Conservation (phyloP, 2,888 invertebrate species). For the Caenorhabditis afra region DNA sequence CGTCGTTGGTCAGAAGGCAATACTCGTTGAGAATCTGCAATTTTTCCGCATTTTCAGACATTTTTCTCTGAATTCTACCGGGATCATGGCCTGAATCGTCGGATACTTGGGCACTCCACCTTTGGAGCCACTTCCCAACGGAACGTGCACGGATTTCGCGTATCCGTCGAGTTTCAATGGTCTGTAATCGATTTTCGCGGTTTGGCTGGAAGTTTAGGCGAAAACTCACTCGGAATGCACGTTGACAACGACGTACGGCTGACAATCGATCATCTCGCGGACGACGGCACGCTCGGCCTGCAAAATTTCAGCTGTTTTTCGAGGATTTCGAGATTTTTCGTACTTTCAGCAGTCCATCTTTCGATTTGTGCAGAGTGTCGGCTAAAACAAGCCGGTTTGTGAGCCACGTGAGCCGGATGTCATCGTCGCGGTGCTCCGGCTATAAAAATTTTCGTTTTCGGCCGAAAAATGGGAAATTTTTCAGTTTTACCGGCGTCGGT, state of each 20-base stretch:
- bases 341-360: conserved; percentile 50
- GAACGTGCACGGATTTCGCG: conserved; percentile 58
- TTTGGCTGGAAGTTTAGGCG: not conserved
- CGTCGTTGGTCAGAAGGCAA: conserved; percentile 60
- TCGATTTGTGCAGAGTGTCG: conserved; percentile 54
- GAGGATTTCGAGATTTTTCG: not conserved
- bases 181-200: conserved; percentile 23
- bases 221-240: conserved; percentile 52
- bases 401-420: conserved; percentile 58
- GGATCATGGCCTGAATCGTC: conserved; percentile 39
- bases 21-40: conserved; percentile 59
- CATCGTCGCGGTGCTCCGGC: conserved; percentile 55
- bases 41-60: not conserved
- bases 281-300: conserved; percentile 54
- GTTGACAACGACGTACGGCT: conserved; percentile 61
- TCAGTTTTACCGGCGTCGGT: conserved; percentile 39
- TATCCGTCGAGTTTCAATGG: conserved; percentile 59
- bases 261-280: conserved; percentile 60
- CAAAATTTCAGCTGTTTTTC: conserved; percentile 10
- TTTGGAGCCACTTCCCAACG: conserved; percentile 37
- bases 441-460: conserved; percentile 13
- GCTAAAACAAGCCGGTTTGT: conserved; percentile 58
- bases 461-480: not conserved
- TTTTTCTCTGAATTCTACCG: conserved; percentile 18
- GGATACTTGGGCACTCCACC: conserved; percentile 47